Percentiles rank a stretch among this genome's conserved stretches.
These are phyloP conservation scores for Sialis lutaria DNA, from an alignment of 2,888 invertebrate species.

Conservation along the genomic window DNA sequence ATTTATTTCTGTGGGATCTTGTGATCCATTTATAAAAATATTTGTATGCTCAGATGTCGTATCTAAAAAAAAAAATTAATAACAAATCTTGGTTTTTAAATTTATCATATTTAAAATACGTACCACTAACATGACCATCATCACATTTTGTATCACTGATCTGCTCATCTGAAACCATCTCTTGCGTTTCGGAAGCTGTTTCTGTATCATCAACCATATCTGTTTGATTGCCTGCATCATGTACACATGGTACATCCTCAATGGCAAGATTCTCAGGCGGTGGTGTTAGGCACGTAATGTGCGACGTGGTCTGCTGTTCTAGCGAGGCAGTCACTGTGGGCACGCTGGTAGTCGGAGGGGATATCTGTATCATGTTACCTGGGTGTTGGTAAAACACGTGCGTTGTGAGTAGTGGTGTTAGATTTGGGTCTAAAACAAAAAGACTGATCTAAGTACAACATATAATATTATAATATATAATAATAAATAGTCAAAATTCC, in stretches of 20 bases:
- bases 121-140: not conserved
- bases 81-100: not conserved
- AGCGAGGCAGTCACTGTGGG: conserved; percentile 16
- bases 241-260: conserved; percentile 35
- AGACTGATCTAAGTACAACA: no score
- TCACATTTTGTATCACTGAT: not conserved
- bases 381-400: conserved; percentile 35
- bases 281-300: conserved; percentile 39
- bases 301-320: conserved; percentile 28
- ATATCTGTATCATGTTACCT: conserved; percentile 20
- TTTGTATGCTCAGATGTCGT: not conserved
- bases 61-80: not conserved
- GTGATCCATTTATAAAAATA: conserved; percentile 1
- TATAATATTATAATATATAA: no score
- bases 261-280: conserved; percentile 27
- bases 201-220: conserved; percentile 46
- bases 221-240: conserved; percentile 71
- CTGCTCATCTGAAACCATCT: not conserved
- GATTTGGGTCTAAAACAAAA: conserved; percentile 21
- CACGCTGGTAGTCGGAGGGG: conserved; percentile 15
- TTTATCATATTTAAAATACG: no score
- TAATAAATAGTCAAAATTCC: no score
- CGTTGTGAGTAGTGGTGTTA: conserved; percentile 33
- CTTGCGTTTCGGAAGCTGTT: not conserved
- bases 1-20: conserved; percentile 9